Evolutionary conservation across 2,797 vertebrate genomes (phyloP).

Genomic region (Balearica regulorum): DNA sequence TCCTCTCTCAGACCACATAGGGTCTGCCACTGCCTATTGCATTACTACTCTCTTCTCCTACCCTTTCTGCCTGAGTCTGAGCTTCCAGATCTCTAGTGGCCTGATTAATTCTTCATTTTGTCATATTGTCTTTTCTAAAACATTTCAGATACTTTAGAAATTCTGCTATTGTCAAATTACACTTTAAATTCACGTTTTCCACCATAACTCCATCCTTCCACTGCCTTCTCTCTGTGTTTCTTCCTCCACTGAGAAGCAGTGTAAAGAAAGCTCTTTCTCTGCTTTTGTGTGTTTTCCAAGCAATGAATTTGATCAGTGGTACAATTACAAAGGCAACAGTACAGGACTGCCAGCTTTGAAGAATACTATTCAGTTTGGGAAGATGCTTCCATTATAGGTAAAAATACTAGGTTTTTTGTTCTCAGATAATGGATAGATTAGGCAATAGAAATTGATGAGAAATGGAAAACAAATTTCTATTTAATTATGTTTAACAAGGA

Average conservation of each 20-base stretch:
- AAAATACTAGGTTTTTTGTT: accelerated
- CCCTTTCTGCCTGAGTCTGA: not conserved
- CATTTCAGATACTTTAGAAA: not conserved
- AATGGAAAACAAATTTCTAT: not conserved
- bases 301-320: not conserved
- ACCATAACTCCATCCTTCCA: not conserved
- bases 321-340: not conserved
- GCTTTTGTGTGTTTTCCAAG: not conserved
- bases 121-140: not conserved
- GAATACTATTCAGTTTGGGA: not conserved
- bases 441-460: not conserved
- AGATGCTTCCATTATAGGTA: not conserved
- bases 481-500: not conserved
- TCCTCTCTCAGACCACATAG: not conserved
- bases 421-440: not conserved
- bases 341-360: not conserved
- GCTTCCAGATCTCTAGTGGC: not conserved
- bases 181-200: not conserved
- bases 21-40: not conserved
- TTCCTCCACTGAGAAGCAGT: too few species aligned
- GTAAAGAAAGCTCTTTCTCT: not conserved
- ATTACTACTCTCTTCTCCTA: not conserved
- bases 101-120: not conserved
- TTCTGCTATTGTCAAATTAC: not conserved
- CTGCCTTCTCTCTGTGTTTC: not conserved